Evolutionary conservation across 1,140 invertebrate genomes (phyloP).

Genomic region (Zaprionus vittiger): DNA sequence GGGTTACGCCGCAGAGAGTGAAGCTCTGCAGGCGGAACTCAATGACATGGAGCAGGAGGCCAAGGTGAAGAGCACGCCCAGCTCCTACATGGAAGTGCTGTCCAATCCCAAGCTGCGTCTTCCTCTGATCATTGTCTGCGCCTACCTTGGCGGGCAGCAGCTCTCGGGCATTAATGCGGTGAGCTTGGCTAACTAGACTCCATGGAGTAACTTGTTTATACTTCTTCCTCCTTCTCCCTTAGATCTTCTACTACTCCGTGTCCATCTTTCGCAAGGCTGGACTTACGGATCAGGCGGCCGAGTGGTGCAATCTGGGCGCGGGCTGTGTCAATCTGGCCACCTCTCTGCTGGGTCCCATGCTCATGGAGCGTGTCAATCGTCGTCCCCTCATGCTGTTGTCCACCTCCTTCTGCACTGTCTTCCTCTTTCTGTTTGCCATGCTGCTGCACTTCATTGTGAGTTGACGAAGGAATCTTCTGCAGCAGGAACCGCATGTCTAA

Average conservation of each 20-base stretch:
- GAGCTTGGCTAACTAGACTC: slow-evolving; percentile 85
- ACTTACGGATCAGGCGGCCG: slow-evolving; percentile 85
- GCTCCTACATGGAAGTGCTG: slow-evolving; percentile 74
- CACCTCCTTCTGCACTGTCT: slow-evolving; percentile 85
- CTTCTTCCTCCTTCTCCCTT: slow-evolving; percentile 1
- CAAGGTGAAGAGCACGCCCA: slow-evolving; percentile 85
- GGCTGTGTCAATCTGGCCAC: slow-evolving; percentile 88
- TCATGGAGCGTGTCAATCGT: slow-evolving; percentile 86
- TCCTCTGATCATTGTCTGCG: slow-evolving; percentile 89
- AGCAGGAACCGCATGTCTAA: neutral
- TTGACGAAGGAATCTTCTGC: slow-evolving; percentile 45
- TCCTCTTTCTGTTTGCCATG: slow-evolving; percentile 86
- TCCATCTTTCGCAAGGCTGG: slow-evolving; percentile 88
- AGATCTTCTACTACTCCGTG: slow-evolving; percentile 92
- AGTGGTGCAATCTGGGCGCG: slow-evolving; percentile 89
- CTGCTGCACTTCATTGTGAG: slow-evolving; percentile 86
- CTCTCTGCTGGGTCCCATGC: slow-evolving; percentile 86
- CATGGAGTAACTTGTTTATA: no score
- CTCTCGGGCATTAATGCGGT: slow-evolving; percentile 94
- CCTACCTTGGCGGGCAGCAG: slow-evolving; percentile 92
- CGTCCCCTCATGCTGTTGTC: slow-evolving; percentile 86
- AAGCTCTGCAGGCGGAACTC: slow-evolving; percentile 83
- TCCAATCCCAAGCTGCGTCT: slow-evolving; percentile 76
- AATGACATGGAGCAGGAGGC: slow-evolving; percentile 79
- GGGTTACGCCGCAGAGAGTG: slow-evolving; percentile 52